Conservation (phyloP, 2,888 invertebrate species). For the Heteromyza rotundicornis region DNA sequence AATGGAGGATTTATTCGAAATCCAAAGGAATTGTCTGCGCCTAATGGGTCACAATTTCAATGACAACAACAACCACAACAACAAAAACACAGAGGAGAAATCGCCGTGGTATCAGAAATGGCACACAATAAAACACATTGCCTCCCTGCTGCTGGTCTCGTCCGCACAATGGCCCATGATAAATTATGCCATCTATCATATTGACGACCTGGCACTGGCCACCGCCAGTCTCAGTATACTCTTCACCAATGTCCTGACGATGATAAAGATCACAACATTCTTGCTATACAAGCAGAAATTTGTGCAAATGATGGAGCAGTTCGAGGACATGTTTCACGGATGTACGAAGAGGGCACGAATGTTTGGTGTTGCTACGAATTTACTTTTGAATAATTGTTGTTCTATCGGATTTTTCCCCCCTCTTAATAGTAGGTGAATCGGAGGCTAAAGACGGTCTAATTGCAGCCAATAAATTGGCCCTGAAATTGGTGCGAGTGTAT, state of each 20-base stretch:
- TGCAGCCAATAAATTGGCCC: slow-evolving; percentile 41
- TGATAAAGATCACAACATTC: slow-evolving; percentile 54
- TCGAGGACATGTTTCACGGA: slow-evolving; percentile 44
- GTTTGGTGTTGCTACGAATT: slow-evolving; percentile 5
- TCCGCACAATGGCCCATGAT: slow-evolving; percentile 56
- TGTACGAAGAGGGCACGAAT: too few relatives aligned
- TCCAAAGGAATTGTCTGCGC: slow-evolving; percentile 46
- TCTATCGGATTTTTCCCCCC: slow-evolving; percentile 14
- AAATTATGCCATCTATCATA: slow-evolving; percentile 45
- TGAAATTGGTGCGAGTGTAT: slow-evolving; percentile 43
- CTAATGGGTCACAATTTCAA: slow-evolving; percentile 43
- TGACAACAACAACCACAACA: background rate
- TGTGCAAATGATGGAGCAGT: slow-evolving; percentile 43
- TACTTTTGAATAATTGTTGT: background rate
- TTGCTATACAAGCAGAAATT: slow-evolving; percentile 46
- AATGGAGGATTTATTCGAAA: slow-evolving; percentile 43
- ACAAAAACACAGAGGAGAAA: too few relatives aligned
- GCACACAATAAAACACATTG: slow-evolving; percentile 32
- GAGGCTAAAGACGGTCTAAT: slow-evolving; percentile 33
- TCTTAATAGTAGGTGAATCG: slow-evolving; percentile 32
- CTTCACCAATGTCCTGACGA: slow-evolving; percentile 52
- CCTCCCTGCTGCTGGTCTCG: slow-evolving; percentile 40
- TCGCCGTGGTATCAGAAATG: slow-evolving; percentile 25
- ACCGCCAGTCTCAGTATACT: slow-evolving; percentile 53
- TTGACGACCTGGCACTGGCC: slow-evolving; percentile 47